Base-by-base conservation (phyloP, 2,888 invertebrate genomes). In the Eupithecia insigniata region DNA sequence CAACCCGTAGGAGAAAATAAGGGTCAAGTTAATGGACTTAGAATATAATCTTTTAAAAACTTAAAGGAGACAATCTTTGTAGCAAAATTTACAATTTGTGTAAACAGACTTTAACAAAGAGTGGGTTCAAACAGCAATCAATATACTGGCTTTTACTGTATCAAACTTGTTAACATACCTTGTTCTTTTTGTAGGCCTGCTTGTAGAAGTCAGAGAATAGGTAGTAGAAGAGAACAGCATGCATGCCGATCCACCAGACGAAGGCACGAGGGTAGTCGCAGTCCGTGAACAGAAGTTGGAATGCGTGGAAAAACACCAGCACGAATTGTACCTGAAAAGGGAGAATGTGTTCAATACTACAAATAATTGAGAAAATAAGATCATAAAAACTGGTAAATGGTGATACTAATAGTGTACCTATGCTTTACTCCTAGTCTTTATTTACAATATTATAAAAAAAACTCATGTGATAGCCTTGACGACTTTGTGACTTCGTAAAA, bases 161-260 rank as follows among this genome's bases (percentile, higher is more conserved):
- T 26, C 26, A 14, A 26, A 14, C 22, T 22, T n/a, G 10, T 8
- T 43, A n/a, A 32, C 10, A 55, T 46, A 80, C 80, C 67, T 73
- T 77, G 69, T 36, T 71, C 79, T 91, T 95, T 88, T 95, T 95
- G 78, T 98, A 98, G 5, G 97, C 95, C 82, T 97, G 95, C 82
- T 96, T 96, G 95, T 99, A 99, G 95, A 99, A 99, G 87, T 97
- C 96, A 1, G 97, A 97, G 95, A 99, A 99, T 70, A 99, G 95
- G 92, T 98, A 96, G 89, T 98, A 98, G 95, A 99, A 99, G 95
- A 99, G 96, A 39, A 98, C 94, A 1, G 98, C 98, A 91, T 99
- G 98, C 87, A 97, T 95, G 76, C 98, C 98, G 87, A 99, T 99
- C 96, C 97, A 98, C 96, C 97, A 98, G 77, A 97, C 97, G 89